Percentiles rank a stretch among this genome's conserved stretches.
Evolutionary conservation across 2,888 invertebrate genomes (phyloP).

Genomic region (Eupithecia exiguata): DNA sequence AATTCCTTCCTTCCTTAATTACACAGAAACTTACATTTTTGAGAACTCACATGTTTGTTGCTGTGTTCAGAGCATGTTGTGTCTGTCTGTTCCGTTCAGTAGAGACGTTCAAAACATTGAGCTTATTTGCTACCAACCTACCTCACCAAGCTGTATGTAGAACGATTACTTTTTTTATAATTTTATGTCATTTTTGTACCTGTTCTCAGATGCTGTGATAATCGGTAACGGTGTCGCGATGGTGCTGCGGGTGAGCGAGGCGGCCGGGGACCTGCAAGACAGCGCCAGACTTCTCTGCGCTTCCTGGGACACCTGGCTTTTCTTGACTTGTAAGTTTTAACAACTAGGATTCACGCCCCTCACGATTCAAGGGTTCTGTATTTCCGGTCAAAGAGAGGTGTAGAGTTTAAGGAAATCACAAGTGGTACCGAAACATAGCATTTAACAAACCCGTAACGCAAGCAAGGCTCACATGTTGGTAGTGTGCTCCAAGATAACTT

Average conservation of each 20-base stretch:
- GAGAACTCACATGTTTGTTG: no score
- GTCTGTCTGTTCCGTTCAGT: no score
- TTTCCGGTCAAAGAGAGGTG: neutral
- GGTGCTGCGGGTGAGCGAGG: conserved; percentile 87
- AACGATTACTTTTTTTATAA: no score
- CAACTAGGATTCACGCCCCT: neutral
- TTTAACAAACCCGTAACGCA: no score
- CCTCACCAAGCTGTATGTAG: no score
- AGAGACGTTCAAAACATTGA: neutral
- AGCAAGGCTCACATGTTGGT: no score
- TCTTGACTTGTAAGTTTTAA: conserved; percentile 85
- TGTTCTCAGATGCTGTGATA: conserved; percentile 86
- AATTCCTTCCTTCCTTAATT: no score
- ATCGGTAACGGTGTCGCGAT: conserved; percentile 90
- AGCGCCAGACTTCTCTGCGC: conserved; percentile 87
- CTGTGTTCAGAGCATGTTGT: no score
- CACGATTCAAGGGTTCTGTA: neutral
- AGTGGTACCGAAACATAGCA: no score
- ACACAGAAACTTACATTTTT: no score
- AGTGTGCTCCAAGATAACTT: no score
- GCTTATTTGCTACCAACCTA: no score
- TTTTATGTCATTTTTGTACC: neutral
- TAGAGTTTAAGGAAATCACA: neutral
- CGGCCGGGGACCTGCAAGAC: conserved; percentile 84
- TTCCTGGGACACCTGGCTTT: conserved; percentile 90